Conservation (phyloP, 2,113 vertebrate genomes). For the Calyptomena viridis region DNA sequence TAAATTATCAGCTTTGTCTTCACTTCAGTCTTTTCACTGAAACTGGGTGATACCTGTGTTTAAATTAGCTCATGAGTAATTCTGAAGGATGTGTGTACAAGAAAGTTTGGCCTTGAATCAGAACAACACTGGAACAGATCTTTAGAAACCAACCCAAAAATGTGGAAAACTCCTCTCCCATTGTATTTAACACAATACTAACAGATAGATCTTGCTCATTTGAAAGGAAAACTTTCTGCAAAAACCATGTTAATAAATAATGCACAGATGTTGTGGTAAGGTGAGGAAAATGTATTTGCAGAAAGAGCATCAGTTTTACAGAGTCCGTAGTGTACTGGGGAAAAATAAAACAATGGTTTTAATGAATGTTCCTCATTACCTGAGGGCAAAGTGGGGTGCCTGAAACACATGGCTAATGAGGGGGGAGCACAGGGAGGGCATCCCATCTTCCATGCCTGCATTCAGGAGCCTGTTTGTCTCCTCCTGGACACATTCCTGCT, state of each 20-base stretch:
- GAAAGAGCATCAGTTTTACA: not conserved
- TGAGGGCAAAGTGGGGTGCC: not conserved
- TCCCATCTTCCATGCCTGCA: not conserved
- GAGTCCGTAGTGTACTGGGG: not conserved
- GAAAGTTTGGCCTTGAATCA: not conserved
- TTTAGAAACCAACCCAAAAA: not conserved
- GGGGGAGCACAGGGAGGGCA: not conserved
- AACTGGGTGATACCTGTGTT: slow-evolving; percentile 44
- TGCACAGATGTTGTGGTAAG: not conserved
- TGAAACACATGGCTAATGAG: not conserved
- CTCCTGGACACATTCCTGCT: not conserved
- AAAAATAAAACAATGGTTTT: not conserved
- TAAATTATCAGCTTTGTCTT: slow-evolving; percentile 48
- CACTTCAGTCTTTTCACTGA: slow-evolving; percentile 17
- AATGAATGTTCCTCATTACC: not conserved
- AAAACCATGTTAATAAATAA: not conserved
- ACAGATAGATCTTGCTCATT: not conserved
- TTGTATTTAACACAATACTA: not conserved
- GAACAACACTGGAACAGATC: not conserved
- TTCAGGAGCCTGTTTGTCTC: not conserved
- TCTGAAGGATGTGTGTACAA: not conserved
- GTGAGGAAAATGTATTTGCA: slow-evolving; percentile 5
- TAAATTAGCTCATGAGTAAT: not conserved
- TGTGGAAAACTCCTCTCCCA: not conserved
- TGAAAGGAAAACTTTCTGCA: not conserved